phyloP scores from a whole-genome alignment of 2,113 vertebrate genomes.

The Ceyx cyanopectus region DNA sequence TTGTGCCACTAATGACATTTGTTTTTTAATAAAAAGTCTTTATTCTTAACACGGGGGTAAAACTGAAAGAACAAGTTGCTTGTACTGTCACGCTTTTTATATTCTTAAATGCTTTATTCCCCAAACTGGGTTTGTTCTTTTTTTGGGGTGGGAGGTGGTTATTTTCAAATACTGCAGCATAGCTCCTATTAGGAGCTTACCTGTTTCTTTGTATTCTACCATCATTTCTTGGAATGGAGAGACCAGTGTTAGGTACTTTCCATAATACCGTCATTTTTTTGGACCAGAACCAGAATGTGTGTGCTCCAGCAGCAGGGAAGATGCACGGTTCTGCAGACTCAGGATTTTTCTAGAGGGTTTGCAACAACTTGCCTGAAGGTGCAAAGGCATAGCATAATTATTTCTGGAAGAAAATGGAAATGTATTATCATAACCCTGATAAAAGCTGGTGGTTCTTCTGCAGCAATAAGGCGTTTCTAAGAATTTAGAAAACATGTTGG shows the following conservation, averaged over 20 bases:
- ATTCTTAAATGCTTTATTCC: background rate
- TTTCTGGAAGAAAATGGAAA: constrained; percentile 30
- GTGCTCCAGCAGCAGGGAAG: background rate
- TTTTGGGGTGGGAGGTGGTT: rapidly evolving
- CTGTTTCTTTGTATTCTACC: constrained; percentile 3
- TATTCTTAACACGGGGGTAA: background rate
- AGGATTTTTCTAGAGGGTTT: constrained; percentile 50
- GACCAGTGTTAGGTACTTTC: constrained; percentile 40
- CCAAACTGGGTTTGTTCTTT: background rate
- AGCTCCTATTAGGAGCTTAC: background rate
- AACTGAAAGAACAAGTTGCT: background rate
- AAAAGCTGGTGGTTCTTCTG: background rate
- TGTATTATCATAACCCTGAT: background rate
- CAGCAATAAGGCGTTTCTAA: background rate
- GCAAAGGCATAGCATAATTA: background rate
- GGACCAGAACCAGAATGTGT: background rate
- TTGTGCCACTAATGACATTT: background rate
- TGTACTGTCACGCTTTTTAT: rapidly evolving
- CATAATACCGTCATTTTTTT: background rate
- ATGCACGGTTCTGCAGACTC: background rate
- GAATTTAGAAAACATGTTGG: background rate
- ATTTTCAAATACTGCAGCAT: background rate
- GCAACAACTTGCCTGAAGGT: constrained; percentile 30
- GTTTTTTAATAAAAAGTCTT: background rate
- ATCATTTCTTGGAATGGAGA: background rate